phyloP scores from a whole-genome alignment of 1,140 invertebrate species.

The Plodia interpunctella region DNA sequence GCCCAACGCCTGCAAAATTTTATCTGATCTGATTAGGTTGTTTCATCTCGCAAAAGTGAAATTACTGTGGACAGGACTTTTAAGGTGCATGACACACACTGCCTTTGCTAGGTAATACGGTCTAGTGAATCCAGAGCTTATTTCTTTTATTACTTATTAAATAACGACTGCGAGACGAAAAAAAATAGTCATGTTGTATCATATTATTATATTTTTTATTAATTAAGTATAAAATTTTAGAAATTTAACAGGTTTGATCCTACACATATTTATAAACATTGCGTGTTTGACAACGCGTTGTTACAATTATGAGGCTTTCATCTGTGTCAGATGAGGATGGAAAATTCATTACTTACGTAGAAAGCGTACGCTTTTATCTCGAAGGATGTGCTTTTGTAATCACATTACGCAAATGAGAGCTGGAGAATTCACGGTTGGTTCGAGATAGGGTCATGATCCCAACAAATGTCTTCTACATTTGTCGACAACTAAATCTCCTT shows the following conservation, averaged over 20 bases:
- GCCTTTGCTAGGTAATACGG: no score
- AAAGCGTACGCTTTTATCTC: constrained; percentile 68
- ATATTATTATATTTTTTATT: no score
- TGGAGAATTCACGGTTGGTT: constrained; percentile 66
- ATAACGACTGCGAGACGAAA: no score
- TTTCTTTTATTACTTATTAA: no score
- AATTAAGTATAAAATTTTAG: no score
- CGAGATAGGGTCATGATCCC: constrained; percentile 66
- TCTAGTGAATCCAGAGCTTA: no score
- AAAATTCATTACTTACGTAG: constrained; percentile 72
- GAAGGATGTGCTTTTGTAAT: constrained; percentile 74
- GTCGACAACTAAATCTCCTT: constrained; percentile 45
- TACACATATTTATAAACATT: constrained; percentile 19
- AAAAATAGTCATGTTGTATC: no score
- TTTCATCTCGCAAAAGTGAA: constrained; percentile 2
- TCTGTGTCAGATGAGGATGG: constrained; percentile 44
- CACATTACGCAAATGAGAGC: constrained; percentile 75
- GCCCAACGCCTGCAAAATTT: constrained; percentile 8
- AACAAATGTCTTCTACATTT: constrained; percentile 64
- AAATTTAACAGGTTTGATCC: constrained; percentile 15
- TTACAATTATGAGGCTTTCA: constrained; percentile 53
- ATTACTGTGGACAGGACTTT: constrained; percentile 1
- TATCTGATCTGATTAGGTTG: constrained; percentile 8
- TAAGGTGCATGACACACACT: no score
- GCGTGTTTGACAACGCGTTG: constrained; percentile 20